Percentiles rank a stretch among this genome's conserved stretches.
Evolutionary conservation across 2,797 vertebrate genomes (phyloP).

Genomic region (Lates japonicus): DNA sequence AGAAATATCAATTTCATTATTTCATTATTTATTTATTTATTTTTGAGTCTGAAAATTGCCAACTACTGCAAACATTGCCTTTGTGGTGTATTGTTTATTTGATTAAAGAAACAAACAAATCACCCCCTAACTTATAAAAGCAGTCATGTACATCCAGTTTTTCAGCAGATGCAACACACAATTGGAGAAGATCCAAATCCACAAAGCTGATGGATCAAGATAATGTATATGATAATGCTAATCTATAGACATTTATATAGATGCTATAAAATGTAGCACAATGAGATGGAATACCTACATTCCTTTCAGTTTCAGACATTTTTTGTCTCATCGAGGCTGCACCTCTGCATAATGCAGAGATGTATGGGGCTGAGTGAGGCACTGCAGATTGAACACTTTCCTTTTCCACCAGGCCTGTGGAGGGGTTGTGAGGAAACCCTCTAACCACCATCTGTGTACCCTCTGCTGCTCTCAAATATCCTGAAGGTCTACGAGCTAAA

Average conservation of each 20-base stretch:
- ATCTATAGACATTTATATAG: background rate
- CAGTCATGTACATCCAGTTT: background rate
- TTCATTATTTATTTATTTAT: background rate
- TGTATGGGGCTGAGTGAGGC: background rate
- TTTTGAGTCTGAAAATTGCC: too few relatives aligned
- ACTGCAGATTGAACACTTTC: background rate
- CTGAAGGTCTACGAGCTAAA: slow-evolving; percentile 23
- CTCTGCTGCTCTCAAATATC: slow-evolving; percentile 31
- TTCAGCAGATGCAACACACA: background rate
- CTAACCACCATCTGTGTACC: slow-evolving; percentile 25
- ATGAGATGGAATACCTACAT: background rate
- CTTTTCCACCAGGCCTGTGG: background rate
- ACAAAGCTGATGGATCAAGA: background rate
- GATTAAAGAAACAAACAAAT: background rate
- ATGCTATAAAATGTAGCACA: background rate
- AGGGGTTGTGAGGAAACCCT: slow-evolving; percentile 28
- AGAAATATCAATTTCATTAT: too few relatives aligned
- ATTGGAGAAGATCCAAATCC: background rate
- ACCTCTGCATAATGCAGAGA: background rate
- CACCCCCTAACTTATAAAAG: background rate
- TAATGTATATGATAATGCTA: background rate
- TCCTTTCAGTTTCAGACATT: background rate
- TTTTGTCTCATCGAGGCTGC: background rate
- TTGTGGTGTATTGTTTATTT: background rate
- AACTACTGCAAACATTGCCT: background rate